A percentile compares a stretch with the other conserved stretches of the same genome.
phyloP scores from a whole-genome alignment of 2,113 vertebrate species.

The Casuarius casuarius region DNA sequence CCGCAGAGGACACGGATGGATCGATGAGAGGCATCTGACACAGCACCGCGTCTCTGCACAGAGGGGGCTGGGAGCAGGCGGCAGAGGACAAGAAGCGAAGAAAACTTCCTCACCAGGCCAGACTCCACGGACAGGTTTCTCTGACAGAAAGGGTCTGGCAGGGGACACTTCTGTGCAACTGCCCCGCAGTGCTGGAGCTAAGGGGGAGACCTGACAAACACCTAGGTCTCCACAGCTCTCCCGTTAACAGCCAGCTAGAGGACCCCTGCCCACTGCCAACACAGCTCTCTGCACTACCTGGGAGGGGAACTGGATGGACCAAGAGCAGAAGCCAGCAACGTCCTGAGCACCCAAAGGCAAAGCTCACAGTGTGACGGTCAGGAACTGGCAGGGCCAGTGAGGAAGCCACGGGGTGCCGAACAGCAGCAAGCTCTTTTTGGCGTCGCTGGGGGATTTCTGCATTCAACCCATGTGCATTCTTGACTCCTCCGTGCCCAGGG shows the following conservation, averaged over 20 bases:
- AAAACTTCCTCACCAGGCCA: neutral
- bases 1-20: neutral
- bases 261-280: neutral
- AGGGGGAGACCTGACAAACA: neutral
- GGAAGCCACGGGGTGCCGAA: neutral
- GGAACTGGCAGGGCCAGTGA: neutral
- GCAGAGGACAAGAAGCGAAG: neutral
- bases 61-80: neutral
- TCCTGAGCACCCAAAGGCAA: neutral
- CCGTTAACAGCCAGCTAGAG: neutral
- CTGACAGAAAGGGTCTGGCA: neutral
- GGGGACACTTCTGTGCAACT: neutral
- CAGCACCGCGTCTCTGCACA: fast-evolving
- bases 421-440: neutral
- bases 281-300: neutral
- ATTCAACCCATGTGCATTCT: neutral
- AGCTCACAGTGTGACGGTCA: neutral
- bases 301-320: neutral
- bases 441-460: neutral
- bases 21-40: neutral
- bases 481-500: neutral
- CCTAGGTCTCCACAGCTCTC: neutral
- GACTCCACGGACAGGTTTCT: neutral
- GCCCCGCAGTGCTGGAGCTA: neutral
- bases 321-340: neutral